These are phyloP conservation scores for Dicrurus megarhynchus DNA, from an alignment of 2,113 vertebrate genomes.

Conservation along the genomic window DNA sequence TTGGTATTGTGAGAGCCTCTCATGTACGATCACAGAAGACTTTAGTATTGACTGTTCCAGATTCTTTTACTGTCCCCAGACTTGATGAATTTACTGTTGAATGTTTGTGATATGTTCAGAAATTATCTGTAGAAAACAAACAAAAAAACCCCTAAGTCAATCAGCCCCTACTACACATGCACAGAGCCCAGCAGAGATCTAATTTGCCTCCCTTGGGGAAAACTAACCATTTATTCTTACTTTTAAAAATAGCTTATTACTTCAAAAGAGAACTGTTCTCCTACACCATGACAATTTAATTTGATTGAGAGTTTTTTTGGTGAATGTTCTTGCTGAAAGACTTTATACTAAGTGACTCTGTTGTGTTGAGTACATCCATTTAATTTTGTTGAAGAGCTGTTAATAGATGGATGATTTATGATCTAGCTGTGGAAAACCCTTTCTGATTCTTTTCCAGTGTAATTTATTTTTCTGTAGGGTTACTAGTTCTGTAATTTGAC, in stretches of 20 bases:
- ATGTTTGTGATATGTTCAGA: not conserved
- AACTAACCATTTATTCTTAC: not conserved
- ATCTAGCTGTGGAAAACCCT: not conserved
- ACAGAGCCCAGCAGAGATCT: not conserved
- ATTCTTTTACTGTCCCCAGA: not conserved
- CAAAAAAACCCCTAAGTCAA: rapidly evolving
- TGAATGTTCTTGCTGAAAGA: not conserved
- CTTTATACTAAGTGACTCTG: not conserved
- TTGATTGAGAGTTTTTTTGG: not conserved
- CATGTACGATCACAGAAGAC: rapidly evolving
- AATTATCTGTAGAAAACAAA: not conserved
- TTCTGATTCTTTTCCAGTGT: not conserved
- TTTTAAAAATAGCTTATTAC: not conserved
- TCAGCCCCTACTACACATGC: not conserved
- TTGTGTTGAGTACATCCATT: not conserved
- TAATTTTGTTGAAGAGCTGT: not conserved
- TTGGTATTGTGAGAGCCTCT: not conserved
- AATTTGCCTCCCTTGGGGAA: not conserved
- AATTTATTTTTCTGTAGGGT: not conserved
- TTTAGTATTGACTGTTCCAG: not conserved
- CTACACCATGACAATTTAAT: not conserved
- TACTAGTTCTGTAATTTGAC: not conserved
- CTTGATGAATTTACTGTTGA: not conserved
- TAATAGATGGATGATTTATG: not conserved
- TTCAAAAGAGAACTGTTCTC: not conserved